Evolutionary conservation across 1,140 invertebrate species (phyloP).

Genomic region (Bombyx mandarina): DNA sequence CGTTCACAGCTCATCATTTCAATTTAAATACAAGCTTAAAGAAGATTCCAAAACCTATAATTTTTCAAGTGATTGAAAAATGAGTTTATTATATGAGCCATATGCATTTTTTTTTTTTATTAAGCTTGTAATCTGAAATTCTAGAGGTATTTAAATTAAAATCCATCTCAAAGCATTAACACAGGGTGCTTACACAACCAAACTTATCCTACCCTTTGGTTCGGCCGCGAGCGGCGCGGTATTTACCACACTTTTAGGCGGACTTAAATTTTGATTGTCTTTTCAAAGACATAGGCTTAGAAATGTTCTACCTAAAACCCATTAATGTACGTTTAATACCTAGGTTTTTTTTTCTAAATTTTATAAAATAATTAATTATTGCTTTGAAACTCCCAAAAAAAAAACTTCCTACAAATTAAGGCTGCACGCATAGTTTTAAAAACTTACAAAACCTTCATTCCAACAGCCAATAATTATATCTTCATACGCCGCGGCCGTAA

Average conservation of each 20-base stretch:
- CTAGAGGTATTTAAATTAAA: not conserved
- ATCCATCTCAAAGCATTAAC: slow-evolving; percentile 10
- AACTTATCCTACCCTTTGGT: slow-evolving; percentile 40
- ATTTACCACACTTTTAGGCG: not conserved
- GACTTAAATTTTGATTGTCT: slow-evolving; percentile 2
- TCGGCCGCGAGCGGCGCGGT: slow-evolving; percentile 19
- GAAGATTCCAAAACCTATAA: too few relatives aligned
- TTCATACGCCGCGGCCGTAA: slow-evolving; percentile 20
- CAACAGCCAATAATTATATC: slow-evolving; percentile 6
- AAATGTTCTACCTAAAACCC: not conserved
- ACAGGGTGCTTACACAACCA: slow-evolving; percentile 55
- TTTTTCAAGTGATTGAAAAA: too few relatives aligned
- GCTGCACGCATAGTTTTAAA: too few relatives aligned
- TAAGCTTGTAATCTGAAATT: too few relatives aligned
- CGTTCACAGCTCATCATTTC: too few relatives aligned
- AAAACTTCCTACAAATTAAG: too few relatives aligned
- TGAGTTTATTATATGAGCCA: too few relatives aligned
- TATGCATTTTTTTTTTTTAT: too few relatives aligned
- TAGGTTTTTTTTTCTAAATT: too few relatives aligned
- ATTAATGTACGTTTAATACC: not conserved
- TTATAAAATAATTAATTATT: too few relatives aligned
- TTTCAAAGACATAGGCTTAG: not conserved
- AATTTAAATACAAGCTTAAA: too few relatives aligned
- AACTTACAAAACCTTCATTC: not conserved
- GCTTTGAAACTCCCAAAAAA: too few relatives aligned